Conservation (phyloP, 2,113 vertebrate genomes). For the Heterocephalus glaber region DNA sequence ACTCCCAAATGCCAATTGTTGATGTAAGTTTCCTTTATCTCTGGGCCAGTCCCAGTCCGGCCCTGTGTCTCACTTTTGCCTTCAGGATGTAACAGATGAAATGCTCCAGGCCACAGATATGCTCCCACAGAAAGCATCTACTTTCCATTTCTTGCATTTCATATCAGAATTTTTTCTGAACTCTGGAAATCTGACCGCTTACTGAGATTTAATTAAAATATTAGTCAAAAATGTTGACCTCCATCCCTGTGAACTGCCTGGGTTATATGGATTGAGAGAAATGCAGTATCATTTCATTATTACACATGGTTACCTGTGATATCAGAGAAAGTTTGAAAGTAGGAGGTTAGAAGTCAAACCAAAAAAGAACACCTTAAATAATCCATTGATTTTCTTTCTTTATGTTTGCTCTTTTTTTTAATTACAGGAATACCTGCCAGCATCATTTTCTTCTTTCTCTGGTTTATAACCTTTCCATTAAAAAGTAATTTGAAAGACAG, state of each 20-base stretch:
- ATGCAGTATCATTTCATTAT: conserved; percentile 22
- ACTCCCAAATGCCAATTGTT: not conserved
- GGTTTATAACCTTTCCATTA: conserved; percentile 79
- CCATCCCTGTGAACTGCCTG: not conserved
- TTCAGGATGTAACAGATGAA: not conserved
- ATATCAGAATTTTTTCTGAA: not conserved
- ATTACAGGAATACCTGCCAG: conserved; percentile 63
- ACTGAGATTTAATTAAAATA: conserved; percentile 51
- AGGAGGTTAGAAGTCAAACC: conserved; percentile 52
- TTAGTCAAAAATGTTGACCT: conserved; percentile 45
- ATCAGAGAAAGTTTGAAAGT: conserved; percentile 48
- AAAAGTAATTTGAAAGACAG: conserved; percentile 75
- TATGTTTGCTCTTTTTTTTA: conserved; percentile 61
- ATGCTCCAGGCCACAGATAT: not conserved
- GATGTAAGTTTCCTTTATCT: not conserved
- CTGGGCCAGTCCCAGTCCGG: not conserved
- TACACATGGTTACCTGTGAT: not conserved
- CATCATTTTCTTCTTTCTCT: conserved; percentile 70
- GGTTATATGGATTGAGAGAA: conserved; percentile 9
- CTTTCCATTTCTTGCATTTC: not conserved
- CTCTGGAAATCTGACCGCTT: not conserved
- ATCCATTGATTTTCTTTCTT: conserved; percentile 77
- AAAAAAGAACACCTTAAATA: conserved; percentile 73
- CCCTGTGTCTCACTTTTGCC: not conserved
- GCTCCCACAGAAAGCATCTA: not conserved